A percentile compares a stretch with the other conserved stretches of the same genome.
These are phyloP conservation scores for Epistrophella euchroma DNA, from an alignment of 2,888 invertebrate genomes.

Conservation along the genomic window DNA sequence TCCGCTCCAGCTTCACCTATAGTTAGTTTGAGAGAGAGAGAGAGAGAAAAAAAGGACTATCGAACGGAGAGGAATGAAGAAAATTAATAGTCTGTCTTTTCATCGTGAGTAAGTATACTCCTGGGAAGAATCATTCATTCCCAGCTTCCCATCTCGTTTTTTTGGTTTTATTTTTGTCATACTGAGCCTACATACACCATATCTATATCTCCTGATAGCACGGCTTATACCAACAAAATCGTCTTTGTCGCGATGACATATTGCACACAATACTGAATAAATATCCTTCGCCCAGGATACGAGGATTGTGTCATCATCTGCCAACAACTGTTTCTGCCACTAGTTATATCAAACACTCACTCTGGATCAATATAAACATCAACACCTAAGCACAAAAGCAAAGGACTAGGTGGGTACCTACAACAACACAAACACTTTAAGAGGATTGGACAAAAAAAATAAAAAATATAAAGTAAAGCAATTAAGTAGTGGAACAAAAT, in stretches of 20 bases:
- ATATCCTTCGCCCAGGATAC: constrained; percentile 72
- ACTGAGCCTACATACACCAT: neutral
- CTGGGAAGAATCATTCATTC: constrained; percentile 69
- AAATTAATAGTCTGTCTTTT: constrained; percentile 69
- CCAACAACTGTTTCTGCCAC: constrained; percentile 37
- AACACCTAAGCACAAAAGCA: constrained; percentile 29
- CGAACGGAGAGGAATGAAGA: constrained; percentile 52
- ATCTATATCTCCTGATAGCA: neutral
- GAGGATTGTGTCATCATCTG: constrained; percentile 60
- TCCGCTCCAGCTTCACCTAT: too few species aligned
- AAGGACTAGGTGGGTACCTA: neutral
- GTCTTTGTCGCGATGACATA: constrained; percentile 56
- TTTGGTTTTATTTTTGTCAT: constrained; percentile 11
- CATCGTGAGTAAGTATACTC: constrained; percentile 56
- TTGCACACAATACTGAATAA: constrained; percentile 67
- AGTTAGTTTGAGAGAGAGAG: constrained; percentile 6
- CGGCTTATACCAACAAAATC: neutral
- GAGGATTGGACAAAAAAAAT: constrained; percentile 17
- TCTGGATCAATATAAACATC: constrained; percentile 67
- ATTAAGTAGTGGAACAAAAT: constrained; percentile 43
- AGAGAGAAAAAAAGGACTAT: constrained; percentile 52
- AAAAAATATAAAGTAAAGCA: constrained; percentile 29
- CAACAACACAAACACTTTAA: constrained; percentile 30
- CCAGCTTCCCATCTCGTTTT: constrained; percentile 43
- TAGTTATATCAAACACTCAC: constrained; percentile 50